phyloP scores from a whole-genome alignment of 2,888 invertebrate genomes.

The Drosophila paracracens region DNA sequence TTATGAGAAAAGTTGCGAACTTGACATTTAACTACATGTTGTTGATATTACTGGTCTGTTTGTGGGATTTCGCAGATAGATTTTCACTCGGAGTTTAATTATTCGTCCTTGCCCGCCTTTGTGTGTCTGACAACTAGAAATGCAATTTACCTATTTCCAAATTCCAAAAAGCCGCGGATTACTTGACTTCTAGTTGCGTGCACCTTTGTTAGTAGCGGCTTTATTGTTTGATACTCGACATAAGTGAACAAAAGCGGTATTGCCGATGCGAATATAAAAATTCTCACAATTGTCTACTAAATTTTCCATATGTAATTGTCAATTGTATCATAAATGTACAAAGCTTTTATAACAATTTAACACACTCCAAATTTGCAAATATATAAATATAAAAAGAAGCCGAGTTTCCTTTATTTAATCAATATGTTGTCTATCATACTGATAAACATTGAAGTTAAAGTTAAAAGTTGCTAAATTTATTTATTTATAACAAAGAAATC shows the following conservation, averaged over 20 bases:
- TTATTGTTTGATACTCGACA: constrained; percentile 12
- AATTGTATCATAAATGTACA: not conserved
- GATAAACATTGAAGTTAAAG: not conserved
- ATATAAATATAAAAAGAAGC: too few species aligned
- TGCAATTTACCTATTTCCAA: constrained; percentile 49
- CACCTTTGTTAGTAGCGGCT: constrained; percentile 26
- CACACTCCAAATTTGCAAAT: not conserved
- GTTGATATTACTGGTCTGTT: constrained; percentile 29
- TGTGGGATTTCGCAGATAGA: constrained; percentile 50
- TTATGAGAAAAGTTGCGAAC: constrained; percentile 34
- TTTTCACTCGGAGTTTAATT: constrained; percentile 64
- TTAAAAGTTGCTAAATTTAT: not conserved
- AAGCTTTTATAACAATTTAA: not conserved
- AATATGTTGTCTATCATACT: not conserved
- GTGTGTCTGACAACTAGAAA: constrained; percentile 37
- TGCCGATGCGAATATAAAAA: not conserved
- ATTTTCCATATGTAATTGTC: not conserved
- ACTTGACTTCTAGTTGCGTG: constrained; percentile 15
- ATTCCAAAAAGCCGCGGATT: constrained; percentile 27
- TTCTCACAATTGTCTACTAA: not conserved
- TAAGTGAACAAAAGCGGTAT: not conserved
- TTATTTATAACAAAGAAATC: not conserved
- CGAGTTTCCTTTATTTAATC: not conserved
- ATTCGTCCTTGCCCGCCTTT: constrained; percentile 41
- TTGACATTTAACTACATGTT: constrained; percentile 29